Conservation (phyloP, 2,888 invertebrate genomes). For the Folsomia manolachei region DNA sequence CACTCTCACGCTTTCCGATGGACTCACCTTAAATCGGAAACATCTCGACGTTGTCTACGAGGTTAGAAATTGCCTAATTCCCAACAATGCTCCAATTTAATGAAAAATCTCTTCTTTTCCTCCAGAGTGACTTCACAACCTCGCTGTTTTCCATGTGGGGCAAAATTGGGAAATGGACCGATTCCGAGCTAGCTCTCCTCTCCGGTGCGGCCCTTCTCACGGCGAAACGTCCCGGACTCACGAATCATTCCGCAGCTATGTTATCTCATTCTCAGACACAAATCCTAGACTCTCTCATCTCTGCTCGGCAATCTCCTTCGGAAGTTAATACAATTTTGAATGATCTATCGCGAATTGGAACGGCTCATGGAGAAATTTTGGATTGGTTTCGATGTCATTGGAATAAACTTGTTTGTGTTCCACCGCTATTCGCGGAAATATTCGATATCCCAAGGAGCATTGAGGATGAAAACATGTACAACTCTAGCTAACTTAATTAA, state of each 20-base stretch:
- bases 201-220: conserved; percentile 80
- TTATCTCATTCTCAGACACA: conserved; percentile 68
- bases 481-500: conserved; percentile 40
- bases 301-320: conserved; percentile 39
- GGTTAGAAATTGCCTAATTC: conserved; percentile 63
- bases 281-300: conserved; percentile 78
- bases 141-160: conserved; percentile 78
- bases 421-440: conserved; percentile 92
- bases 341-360: conserved; percentile 76
- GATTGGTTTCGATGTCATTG: conserved; percentile 89
- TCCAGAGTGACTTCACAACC: conserved; percentile 77
- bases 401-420: conserved; percentile 73
- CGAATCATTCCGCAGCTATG: conserved; percentile 74
- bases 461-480: conserved; percentile 59
- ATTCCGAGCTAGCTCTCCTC: conserved; percentile 86
- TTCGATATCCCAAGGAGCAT: conserved; percentile 90
- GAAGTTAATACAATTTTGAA: conserved; percentile 60
- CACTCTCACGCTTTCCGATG: conserved; percentile 84
- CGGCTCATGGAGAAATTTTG: conserved; percentile 76
- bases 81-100: too few relatives aligned
- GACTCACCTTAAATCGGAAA: conserved; percentile 74
- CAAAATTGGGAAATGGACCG: conserved; percentile 69
- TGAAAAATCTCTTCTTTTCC: conserved; percentile 39
- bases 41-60: conserved; percentile 86
- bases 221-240: conserved; percentile 75